These are phyloP conservation scores for Stenopsyche tienmushanensis DNA, from an alignment of 1,140 invertebrate genomes.

Conservation along the genomic window DNA sequence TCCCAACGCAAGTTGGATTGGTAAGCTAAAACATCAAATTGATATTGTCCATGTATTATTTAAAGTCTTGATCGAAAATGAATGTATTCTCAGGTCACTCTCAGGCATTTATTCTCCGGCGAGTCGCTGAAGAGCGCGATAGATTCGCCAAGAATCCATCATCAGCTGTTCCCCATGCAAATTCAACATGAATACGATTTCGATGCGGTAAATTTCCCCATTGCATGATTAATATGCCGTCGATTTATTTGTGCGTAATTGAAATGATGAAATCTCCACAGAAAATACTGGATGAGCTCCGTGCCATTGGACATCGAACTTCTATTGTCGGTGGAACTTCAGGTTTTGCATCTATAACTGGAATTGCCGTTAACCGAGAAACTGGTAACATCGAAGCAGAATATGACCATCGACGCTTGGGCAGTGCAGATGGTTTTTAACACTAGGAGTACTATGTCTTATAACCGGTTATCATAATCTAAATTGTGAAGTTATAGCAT, in stretches of 20 bases:
- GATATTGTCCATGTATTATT: neutral
- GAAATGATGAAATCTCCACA: conserved; percentile 29
- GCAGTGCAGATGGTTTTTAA: conserved; percentile 52
- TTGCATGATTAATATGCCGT: conserved; percentile 15
- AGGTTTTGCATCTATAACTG: conserved; percentile 56
- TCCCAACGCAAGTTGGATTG: conserved; percentile 77
- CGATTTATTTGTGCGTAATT: too few relatives aligned
- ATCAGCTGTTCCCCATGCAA: conserved; percentile 87
- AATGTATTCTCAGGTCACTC: conserved; percentile 60
- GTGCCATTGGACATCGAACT: conserved; percentile 50
- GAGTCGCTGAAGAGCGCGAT: conserved; percentile 77
- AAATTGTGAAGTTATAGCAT: too few relatives aligned
- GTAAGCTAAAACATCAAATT: conserved; percentile 53
- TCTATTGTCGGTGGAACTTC: conserved; percentile 48
- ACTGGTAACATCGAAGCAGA: conserved; percentile 47
- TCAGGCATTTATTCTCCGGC: conserved; percentile 74
- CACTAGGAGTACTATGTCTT: too few relatives aligned
- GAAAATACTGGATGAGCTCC: conserved; percentile 44
- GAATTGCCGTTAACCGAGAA: conserved; percentile 46
- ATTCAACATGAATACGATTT: conserved; percentile 73
- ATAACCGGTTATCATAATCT: too few relatives aligned
- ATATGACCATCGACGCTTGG: conserved; percentile 49
- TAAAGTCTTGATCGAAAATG: neutral
- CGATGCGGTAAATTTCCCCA: conserved; percentile 43
- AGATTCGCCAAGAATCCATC: conserved; percentile 82